A percentile compares a stretch with the other conserved stretches of the same genome.
Evolutionary conservation across 2,113 vertebrate genomes (phyloP).

Genomic region (Parus major): DNA sequence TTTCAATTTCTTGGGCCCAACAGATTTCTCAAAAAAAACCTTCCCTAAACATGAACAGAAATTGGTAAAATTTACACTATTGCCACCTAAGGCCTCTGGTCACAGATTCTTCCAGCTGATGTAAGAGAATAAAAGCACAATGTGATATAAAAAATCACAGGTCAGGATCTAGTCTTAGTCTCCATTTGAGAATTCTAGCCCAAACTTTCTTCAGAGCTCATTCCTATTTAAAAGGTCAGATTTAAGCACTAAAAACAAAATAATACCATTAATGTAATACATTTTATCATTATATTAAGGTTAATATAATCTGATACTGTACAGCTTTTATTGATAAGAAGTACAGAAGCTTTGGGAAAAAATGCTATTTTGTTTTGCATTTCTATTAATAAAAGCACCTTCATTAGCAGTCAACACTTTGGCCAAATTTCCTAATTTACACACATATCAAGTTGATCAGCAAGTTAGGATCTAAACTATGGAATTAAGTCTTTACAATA

Average conservation of each 20-base stretch:
- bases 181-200: background rate
- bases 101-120: background rate
- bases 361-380: background rate
- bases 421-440: background rate
- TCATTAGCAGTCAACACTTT: background rate
- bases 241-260: background rate
- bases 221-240: background rate
- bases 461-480: background rate
- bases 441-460: background rate
- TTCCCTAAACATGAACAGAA: background rate
- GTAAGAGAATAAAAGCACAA: background rate
- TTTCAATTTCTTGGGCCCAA: background rate
- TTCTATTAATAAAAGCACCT: background rate
- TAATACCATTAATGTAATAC: background rate
- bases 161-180: background rate
- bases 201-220: background rate
- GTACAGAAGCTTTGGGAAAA: background rate
- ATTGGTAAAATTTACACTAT: background rate
- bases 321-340: background rate
- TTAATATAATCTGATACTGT: background rate
- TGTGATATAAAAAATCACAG: background rate
- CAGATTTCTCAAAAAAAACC: background rate
- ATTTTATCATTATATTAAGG: background rate
- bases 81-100: background rate
- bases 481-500: background rate